Base-by-base conservation (phyloP, 2,113 vertebrate genomes). In the Cyprinus carpio region DNA sequence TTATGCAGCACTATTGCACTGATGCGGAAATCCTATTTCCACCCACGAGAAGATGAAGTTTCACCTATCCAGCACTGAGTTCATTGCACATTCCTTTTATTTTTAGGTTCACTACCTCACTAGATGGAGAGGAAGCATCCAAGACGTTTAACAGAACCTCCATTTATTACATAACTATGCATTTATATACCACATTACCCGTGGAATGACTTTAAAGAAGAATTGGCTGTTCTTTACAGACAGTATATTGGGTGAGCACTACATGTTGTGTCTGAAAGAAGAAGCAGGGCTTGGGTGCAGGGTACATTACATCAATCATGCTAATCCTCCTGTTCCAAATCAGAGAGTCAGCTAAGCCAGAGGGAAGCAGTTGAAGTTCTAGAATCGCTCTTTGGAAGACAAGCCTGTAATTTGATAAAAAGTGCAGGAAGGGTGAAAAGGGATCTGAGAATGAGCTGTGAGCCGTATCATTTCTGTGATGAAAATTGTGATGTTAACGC, bases 221-320 rank as follows among this genome's bases (percentile, higher is more conserved):
- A 34, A 54, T 29, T 23, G 31, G 34, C 58, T 5, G 56, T 62
- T 46, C n/a, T n/a, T 71, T 31, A 29, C 75, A 72, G 34, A 43
- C 84, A 27, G 23, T 1, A 10, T 34, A 58, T 54, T 65, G n/a
- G 49, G 20, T 31, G 23, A 56, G 16, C 79, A 31, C 6, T 75
- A 27, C 54, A 75, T 64, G 58, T 62, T 43, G 64, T 62, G 65
- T 60, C 51, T 80, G 84, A 81, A 84, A 76, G n/a, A 37, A 84
- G 75, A 34, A 84, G 46, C 25, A 20, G 25, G 20, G 83, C 75
- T 78, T 81, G 76, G 20, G n/a, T 37, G 49, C 34, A 49, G 56
- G 65, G 54, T 85, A 75, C 84, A 62, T 85, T 85, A 75, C 56
- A 85, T 85, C 77, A 85, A 85, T 81, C 84, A 85, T 74, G 67